A percentile compares a stretch with the other conserved stretches of the same genome.
phyloP scores from a whole-genome alignment of 2,888 invertebrate species.

The Agrochola lychnidis region DNA sequence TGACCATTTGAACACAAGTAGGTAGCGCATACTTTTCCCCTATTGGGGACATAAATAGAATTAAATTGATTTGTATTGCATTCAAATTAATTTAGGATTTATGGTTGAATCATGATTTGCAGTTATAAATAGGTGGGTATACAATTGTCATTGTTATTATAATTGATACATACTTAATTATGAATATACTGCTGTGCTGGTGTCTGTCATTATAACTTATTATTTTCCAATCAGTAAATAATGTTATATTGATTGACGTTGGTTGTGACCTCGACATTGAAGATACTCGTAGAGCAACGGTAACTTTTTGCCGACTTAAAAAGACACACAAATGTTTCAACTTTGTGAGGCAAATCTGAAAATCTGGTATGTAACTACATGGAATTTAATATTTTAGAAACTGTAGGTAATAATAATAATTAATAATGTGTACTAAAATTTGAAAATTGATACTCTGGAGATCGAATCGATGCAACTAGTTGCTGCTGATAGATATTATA shows the following conservation, averaged over 20 bases:
- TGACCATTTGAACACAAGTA: slow-evolving; percentile 9
- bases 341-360: not conserved
- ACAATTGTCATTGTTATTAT: not conserved
- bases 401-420: not conserved
- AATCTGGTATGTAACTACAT: not conserved
- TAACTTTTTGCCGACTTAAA: not conserved
- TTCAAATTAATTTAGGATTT: not conserved
- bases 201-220: slow-evolving; percentile 14
- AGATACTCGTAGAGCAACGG: not conserved
- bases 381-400: slow-evolving; percentile 2
- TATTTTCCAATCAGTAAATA: slow-evolving; percentile 36
- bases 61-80: slow-evolving; percentile 1
- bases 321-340: not conserved
- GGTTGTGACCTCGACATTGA: slow-evolving; percentile 51
- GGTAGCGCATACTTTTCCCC: not conserved
- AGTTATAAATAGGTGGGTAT: not conserved
- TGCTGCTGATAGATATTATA: not conserved
- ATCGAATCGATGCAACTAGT: not conserved
- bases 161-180: not conserved
- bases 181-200: not conserved
- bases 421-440: not conserved
- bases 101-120: not conserved
- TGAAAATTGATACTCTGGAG: not conserved
- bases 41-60: not conserved
- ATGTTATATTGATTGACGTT: slow-evolving; percentile 38